These are phyloP conservation scores for Ficedula albicollis DNA, from an alignment of 2,797 vertebrate genomes.

Conservation along the genomic window DNA sequence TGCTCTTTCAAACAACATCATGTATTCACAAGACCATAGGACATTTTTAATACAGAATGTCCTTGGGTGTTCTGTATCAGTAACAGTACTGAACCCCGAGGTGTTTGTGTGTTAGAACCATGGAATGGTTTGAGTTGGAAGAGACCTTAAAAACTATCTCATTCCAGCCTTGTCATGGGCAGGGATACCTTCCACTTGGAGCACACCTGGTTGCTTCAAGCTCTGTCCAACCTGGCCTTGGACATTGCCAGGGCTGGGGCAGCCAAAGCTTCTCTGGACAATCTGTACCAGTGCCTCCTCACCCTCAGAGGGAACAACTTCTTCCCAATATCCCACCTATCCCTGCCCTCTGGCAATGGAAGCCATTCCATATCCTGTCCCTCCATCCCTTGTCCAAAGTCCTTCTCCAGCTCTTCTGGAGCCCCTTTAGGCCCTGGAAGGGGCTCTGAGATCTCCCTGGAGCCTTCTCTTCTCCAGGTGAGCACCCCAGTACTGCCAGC, in stretches of 20 bases:
- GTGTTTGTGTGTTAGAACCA: neutral
- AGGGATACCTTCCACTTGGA: neutral
- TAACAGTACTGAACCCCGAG: neutral
- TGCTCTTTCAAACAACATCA: neutral
- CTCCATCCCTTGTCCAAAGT: rapidly evolving
- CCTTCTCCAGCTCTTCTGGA: neutral
- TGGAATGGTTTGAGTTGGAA: neutral
- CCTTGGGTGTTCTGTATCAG: neutral
- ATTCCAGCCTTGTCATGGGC: neutral
- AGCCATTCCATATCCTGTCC: neutral
- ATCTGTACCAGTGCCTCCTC: neutral
- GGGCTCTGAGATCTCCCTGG: neutral
- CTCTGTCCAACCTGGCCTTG: neutral
- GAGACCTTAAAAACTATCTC: neutral
- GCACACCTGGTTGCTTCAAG: neutral
- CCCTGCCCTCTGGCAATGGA: neutral
- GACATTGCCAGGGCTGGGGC: neutral
- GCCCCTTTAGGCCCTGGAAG: neutral
- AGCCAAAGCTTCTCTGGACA: neutral
- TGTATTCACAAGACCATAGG: neutral
- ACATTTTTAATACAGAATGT: neutral
- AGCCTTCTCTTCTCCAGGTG: neutral
- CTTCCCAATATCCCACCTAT: rapidly evolving
- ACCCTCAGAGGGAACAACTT: neutral
- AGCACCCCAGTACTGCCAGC: neutral